Base-by-base conservation (phyloP, 1,140 invertebrate genomes). In the Nylanderia fulva region DNA sequence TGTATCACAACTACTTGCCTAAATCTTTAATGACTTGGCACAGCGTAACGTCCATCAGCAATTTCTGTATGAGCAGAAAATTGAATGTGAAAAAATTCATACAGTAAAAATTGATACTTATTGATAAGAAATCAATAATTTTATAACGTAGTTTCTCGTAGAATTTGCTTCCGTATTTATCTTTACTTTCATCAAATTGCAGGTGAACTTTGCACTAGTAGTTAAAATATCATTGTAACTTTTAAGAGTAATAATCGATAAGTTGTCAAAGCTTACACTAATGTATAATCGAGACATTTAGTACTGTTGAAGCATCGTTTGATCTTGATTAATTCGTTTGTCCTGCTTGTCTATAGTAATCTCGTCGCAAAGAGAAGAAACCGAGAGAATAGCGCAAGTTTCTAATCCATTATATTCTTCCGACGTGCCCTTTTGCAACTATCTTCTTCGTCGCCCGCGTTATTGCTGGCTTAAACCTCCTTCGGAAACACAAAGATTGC, bases 341-440 rank as follows among this genome's bases (percentile, higher is more conserved):
- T 72, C 56, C 15, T 39, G n/a, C 13, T 75, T 8, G n/a, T 75
- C 4, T 84, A 75, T 13, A 39, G 9, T 75, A 76, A 15, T 76
- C 48, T 56, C 52, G 36, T 71, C 64, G n/a, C n/a, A 61, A 72
- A 24, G 52, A 45, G 52, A 82, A 27, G 11, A 80, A 39, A 68
- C 8, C 13, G 36, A 80, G 15, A 48, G 45, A 48, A 24, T 56
- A 88, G 74, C 74, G 7, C 39, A 85, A 85, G 9, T 60, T 21
- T 72, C 84, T 88, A 88, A 82, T 85, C 52, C 39, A 61, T 56
- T 64, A 45, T 85, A 63, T 88, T 74, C 33, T 66, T 75, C 45
- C 45, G 72, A 68, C 39, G 39, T 54, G 54, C 36, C 36, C 74
- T 39, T 54, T 72, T 27, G 69, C 36, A 68, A 60, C 27, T 77